phyloP scores from a whole-genome alignment of 2,797 vertebrate genomes.

The Clarias fuscus region DNA sequence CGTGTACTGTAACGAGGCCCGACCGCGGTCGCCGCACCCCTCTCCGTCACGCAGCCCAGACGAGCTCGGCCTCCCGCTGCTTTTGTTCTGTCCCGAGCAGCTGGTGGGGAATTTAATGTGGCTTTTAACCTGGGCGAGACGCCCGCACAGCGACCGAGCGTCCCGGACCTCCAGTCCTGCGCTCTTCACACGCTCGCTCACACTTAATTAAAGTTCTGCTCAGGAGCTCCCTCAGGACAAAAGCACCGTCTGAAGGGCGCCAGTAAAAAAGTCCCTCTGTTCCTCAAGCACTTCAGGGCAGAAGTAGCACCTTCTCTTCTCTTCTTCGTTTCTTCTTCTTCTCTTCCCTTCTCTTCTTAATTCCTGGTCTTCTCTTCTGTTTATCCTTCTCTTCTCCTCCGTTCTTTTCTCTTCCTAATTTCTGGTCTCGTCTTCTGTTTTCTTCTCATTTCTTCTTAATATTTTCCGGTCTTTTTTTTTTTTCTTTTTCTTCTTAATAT shows the following conservation, averaged over 20 bases:
- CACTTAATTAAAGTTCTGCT: conserved; percentile 48
- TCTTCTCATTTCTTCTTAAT: not conserved
- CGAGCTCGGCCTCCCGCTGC: conserved; percentile 61
- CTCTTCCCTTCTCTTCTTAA: not conserved
- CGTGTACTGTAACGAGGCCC: conserved; percentile 58
- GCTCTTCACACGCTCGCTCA: conserved; percentile 28
- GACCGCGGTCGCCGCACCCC: conserved; percentile 49
- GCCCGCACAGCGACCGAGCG: conserved; percentile 15
- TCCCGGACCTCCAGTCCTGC: conserved; percentile 22
- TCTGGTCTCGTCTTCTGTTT: not conserved
- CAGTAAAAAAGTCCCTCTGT: conserved; percentile 1
- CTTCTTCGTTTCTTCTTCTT: not conserved
- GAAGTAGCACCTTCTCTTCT: conserved; percentile 36
- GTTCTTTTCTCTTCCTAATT: not conserved
- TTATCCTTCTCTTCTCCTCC: not conserved
- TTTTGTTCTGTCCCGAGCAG: conserved; percentile 70
- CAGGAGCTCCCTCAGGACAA: conserved; percentile 32
- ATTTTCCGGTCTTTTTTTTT: not conserved
- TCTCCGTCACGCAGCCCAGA: conserved; percentile 54
- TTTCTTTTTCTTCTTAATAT: not conserved
- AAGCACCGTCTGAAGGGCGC: conserved; percentile 16
- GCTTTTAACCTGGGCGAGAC: conserved; percentile 72
- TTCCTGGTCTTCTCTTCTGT: too few species aligned
- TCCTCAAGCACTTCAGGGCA: not conserved
- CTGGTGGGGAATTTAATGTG: conserved; percentile 71